Evolutionary conservation across 2,113 vertebrate genomes (phyloP).

Genomic region (Hystrix cristata): DNA sequence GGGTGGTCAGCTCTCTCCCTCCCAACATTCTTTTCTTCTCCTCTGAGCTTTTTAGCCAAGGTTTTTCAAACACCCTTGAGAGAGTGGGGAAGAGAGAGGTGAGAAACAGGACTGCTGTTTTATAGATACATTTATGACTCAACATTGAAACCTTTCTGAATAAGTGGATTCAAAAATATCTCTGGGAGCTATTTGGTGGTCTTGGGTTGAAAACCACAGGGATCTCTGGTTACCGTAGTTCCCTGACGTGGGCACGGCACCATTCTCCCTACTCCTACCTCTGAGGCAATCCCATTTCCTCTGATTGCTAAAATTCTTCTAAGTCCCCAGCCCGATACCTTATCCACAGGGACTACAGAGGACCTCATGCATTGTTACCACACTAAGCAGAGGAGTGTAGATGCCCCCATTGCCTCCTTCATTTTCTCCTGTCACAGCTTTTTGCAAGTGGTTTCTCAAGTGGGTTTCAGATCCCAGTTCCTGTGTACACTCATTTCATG

Average conservation of each 20-base stretch:
- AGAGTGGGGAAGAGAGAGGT: background rate
- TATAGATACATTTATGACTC: background rate
- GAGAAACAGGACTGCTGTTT: background rate
- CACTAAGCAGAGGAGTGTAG: background rate
- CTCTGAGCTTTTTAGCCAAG: background rate
- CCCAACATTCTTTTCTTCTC: background rate
- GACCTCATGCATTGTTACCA: background rate
- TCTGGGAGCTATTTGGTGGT: background rate
- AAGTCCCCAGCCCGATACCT: background rate
- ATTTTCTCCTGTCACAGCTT: background rate
- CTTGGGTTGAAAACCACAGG: background rate
- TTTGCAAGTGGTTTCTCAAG: background rate
- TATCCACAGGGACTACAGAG: background rate
- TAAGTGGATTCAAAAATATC: background rate
- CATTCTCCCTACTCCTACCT: background rate
- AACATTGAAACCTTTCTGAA: background rate
- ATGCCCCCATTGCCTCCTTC: background rate
- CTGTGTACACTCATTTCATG: background rate
- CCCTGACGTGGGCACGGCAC: background rate
- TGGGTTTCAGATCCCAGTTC: background rate
- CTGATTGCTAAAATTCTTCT: background rate
- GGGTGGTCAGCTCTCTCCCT: background rate
- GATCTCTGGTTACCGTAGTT: background rate
- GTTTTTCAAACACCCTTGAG: background rate
- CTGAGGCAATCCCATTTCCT: background rate